Percentiles rank a stretch among this genome's conserved stretches.
Evolutionary conservation across 2,113 vertebrate species (phyloP).

Genomic region (Lepisosteus osseus): DNA sequence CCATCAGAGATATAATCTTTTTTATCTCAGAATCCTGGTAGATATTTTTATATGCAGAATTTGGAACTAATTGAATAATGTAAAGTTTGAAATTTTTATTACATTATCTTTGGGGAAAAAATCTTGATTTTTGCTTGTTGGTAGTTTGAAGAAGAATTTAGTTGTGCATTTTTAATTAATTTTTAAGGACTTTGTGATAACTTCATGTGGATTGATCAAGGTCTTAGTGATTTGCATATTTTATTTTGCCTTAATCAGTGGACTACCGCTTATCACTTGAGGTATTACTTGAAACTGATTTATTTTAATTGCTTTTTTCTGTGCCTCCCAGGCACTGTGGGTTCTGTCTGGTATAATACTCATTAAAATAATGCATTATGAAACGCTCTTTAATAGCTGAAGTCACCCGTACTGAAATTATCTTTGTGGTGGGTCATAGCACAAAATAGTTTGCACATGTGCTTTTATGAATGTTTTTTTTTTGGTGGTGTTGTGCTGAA

Average conservation of each 20-base stretch:
- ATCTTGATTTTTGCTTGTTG: too few species aligned
- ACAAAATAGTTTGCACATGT: background rate
- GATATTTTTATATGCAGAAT: too few species aligned
- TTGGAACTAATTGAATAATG: too few species aligned
- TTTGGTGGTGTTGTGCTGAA: too few species aligned
- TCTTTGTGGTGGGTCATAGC: background rate
- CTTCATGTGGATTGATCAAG: constrained; percentile 55
- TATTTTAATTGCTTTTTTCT: constrained; percentile 1
- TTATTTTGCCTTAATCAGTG: background rate
- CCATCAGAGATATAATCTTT: too few species aligned
- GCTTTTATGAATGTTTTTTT: too few species aligned
- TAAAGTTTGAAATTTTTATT: too few species aligned
- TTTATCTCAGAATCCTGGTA: too few species aligned
- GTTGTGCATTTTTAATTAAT: too few species aligned
- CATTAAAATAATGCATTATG: background rate
- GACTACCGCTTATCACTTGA: background rate
- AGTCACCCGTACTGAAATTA: background rate
- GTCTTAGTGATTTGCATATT: constrained; percentile 40
- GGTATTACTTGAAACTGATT: background rate
- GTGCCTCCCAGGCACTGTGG: background rate
- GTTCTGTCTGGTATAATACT: background rate
- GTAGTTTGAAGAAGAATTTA: too few species aligned
- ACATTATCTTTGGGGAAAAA: too few species aligned
- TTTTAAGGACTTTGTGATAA: constrained; percentile 30
- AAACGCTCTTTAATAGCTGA: background rate